These are phyloP conservation scores for Sprattus sprattus DNA, from an alignment of 2,113 vertebrate genomes.

Conservation along the genomic window DNA sequence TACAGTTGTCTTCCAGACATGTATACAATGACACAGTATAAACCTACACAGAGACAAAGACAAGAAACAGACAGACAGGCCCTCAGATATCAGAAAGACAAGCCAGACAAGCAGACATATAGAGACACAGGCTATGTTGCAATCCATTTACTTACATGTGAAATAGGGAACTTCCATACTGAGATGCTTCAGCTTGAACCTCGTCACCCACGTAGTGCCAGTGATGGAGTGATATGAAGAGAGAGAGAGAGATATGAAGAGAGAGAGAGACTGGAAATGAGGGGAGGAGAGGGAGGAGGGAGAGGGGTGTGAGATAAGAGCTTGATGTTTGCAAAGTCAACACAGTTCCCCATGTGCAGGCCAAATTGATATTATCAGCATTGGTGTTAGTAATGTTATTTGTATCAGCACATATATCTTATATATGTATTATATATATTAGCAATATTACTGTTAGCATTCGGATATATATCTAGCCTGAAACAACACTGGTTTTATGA, in stretches of 20 bases:
- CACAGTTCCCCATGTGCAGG: neutral
- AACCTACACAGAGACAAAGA: neutral
- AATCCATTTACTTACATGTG: neutral
- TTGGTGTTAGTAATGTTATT: no score
- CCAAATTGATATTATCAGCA: no score
- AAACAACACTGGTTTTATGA: no score
- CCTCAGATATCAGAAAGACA: neutral
- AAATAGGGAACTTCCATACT: neutral
- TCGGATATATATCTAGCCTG: no score
- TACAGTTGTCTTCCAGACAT: neutral
- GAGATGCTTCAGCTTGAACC: neutral
- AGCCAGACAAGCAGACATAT: neutral
- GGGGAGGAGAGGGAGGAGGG: no score
- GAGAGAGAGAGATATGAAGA: no score
- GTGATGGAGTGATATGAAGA: no score
- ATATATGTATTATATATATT: no score
- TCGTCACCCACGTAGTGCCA: no score
- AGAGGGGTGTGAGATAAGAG: neutral
- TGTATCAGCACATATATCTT: no score
- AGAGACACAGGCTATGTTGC: neutral
- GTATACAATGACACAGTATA: neutral
- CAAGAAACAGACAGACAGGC: neutral
- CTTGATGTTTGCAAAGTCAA: neutral
- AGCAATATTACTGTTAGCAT: no score
- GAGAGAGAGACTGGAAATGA: no score